Conservation (phyloP, 2,113 vertebrate species). For the Progne subis region DNA sequence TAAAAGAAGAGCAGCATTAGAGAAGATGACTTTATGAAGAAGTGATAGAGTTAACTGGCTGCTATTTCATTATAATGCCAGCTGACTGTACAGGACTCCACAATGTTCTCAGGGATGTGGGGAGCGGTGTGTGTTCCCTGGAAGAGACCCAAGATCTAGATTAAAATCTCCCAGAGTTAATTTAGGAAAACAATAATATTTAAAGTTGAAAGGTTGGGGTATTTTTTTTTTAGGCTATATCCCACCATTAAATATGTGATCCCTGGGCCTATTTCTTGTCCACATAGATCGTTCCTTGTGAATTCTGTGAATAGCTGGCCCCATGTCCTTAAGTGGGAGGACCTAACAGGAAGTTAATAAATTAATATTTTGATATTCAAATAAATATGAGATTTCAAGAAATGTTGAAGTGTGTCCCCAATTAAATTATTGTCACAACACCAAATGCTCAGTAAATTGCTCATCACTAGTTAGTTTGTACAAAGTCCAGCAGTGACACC, state of each 20-base stretch:
- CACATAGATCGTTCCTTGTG: background rate
- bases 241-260: background rate
- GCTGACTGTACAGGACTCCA: constrained; percentile 18
- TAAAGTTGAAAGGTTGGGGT: constrained; percentile 19
- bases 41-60: constrained; percentile 43
- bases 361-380: background rate
- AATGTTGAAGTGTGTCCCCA: background rate
- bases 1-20: background rate
- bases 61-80: background rate
- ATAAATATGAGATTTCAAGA: background rate
- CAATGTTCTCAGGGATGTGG: constrained; percentile 54
- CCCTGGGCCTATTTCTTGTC: background rate
- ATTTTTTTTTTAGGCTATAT: background rate
- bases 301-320: background rate
- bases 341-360: background rate
- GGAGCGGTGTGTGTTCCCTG: constrained; percentile 60
- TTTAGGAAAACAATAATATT: constrained; percentile 70
- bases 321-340: background rate
- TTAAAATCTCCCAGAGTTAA: constrained; percentile 68
- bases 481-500: background rate
- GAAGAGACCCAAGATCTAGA: constrained; percentile 55
- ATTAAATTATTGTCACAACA: background rate
- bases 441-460: background rate
- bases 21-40: background rate
- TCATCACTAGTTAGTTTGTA: background rate